Base-by-base conservation (phyloP, 2,888 invertebrate species). In the Hirtodrosophila confusa region DNA sequence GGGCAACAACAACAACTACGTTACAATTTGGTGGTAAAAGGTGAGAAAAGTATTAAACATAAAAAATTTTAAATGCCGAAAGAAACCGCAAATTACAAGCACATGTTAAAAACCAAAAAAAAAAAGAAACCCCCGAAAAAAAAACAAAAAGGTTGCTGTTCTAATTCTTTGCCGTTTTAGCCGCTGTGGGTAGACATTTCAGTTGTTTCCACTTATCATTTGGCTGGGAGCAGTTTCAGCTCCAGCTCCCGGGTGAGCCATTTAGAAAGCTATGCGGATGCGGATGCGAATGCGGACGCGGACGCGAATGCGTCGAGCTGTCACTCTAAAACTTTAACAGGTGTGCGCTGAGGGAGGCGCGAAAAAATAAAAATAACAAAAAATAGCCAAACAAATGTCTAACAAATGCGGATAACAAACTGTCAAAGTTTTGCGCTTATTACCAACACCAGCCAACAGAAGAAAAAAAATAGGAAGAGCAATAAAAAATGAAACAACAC, bases 391-490 rank as follows among this genome's bases (percentile, higher is more conserved):
- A 69, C 50, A 65, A 74, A 64, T 68, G 61, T 68, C 64, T 69
- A 77, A 61, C 80, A 87, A 87, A 82, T 86, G 70, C 73, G 88
- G 89, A 89, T 89, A 89, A 88, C 89, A 88, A 89, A 85, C 88
- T 88, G 90, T 89, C 90, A 89, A 89, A 89, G 82, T 80, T 88
- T 72, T 75, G 76, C 78, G 80, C 78, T 80, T 82, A 82, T 85
- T 87, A 87, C 88, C 82, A 76, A 64, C 75, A 74, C 41, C 69
- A 69, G 62, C 41, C 37, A 37, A 55, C 23, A 48, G 36, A 29
- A 5, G 36, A 29, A 44, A 29, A 29, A 37, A 45, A 35, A 9
- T 53, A 41, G 17, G 9, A 44, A 39, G 6, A 27, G 27, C 48
- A 49, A 33, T 23, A 41, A 45, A 70, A 69, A 60, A 54, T 69